Percentiles rank a stretch among this genome's conserved stretches.
Conservation (phyloP, 2,113 vertebrate genomes). For the Acrocephalus kingi region DNA sequence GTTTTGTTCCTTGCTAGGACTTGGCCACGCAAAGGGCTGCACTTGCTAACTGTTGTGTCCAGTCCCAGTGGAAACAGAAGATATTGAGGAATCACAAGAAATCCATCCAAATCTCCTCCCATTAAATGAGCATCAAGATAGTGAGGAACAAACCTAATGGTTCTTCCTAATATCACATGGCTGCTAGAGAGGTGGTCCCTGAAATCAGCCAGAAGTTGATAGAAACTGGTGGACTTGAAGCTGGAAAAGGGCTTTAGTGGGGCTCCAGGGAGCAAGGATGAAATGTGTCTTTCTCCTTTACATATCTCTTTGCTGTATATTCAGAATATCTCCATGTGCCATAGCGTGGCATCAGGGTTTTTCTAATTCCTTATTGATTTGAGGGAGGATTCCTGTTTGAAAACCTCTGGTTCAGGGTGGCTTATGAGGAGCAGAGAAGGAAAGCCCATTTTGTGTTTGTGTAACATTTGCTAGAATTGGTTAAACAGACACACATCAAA, state of each 20-base stretch:
- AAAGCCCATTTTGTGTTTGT: constrained; percentile 27
- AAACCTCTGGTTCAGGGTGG: constrained; percentile 2
- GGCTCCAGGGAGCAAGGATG: not conserved
- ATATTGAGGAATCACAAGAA: not conserved
- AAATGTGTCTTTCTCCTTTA: not conserved
- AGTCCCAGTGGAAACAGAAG: not conserved
- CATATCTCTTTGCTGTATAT: not conserved
- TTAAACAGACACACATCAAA: constrained; percentile 47
- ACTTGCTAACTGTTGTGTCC: not conserved
- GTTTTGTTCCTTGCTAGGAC: not conserved
- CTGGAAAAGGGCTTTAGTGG: not conserved
- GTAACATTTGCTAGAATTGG: constrained; percentile 39
- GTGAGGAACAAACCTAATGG: not conserved
- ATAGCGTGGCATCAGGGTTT: not conserved
- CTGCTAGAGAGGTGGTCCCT: not conserved
- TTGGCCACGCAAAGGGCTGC: not conserved
- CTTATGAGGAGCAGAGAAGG: constrained; percentile 1
- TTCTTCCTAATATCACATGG: not conserved
- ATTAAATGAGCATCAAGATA: not conserved
- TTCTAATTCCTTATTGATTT: not conserved
- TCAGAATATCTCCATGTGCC: not conserved
- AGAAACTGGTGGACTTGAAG: not conserved
- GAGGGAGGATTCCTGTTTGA: constrained; percentile 18
- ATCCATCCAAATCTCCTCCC: not conserved
- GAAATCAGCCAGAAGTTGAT: not conserved